Base-by-base conservation (phyloP, 1,140 invertebrate species). In the Megathymus violae region DNA sequence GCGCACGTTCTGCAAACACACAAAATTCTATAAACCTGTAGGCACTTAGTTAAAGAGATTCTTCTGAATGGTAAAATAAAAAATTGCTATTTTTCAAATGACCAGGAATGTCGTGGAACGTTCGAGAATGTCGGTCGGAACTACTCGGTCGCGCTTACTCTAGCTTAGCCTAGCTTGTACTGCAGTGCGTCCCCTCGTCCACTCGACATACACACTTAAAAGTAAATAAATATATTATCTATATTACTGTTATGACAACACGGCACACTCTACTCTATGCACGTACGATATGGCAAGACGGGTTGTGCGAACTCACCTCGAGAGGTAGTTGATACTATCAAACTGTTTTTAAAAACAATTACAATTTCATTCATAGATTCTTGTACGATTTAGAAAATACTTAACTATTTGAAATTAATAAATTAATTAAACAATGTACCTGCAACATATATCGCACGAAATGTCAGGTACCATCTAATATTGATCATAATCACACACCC, bases 121-220 rank as follows among this genome's bases (percentile, higher is more conserved):
- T 78, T 76, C 73, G 73, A 73, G 68, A 74, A 70, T 70, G 63
- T 69, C 71, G 74, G 64, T 71, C 74, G 71, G 47, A 59, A 67
- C 58, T 69, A 16, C 54, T 69, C 64, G 64, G 60, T 67, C 63
- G 63, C 36, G 63, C 68, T 71, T 71, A 61, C 52, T 56, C 65
- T 67, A 77, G 72, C 74, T 76, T 80, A 85, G 11, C 11, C 80
- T 85, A 87, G 67, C 68, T 87, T 87, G 84, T 87, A 87, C 84
- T 85, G 61, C 79, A 70, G 68, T 79, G 67, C 64, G 61, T 67
- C 60, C 61, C 62, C 38, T 41, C 36, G 13, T 6, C 22, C 22
- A 3, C 22, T 9, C 9, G 4, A 7, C 27, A 31, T 7, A 31
- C 27, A 31, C 27, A 31, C 27, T 31, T 3, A 22, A 22, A 22